phyloP scores from a whole-genome alignment of 2,888 invertebrate species.

The Spialia ferax region DNA sequence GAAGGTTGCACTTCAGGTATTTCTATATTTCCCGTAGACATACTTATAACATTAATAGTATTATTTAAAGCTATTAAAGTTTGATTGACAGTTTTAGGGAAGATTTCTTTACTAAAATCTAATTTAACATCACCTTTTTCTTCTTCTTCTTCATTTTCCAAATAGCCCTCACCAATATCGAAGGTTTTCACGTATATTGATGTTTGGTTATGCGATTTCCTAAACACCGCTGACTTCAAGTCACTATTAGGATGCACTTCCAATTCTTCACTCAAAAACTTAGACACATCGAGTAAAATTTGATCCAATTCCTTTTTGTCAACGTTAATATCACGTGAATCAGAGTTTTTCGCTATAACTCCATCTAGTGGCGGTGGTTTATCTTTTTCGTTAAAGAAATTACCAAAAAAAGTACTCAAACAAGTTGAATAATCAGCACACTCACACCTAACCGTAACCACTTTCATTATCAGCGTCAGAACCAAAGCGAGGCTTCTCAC shows the following conservation, averaged over 20 bases:
- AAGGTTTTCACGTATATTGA: conserved; percentile 63
- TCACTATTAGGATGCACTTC: conserved; percentile 49
- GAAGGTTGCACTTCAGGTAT: conserved; percentile 2
- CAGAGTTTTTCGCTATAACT: conserved; percentile 29
- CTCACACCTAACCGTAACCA: conserved; percentile 55
- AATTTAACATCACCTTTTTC: conserved; percentile 20
- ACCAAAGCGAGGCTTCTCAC: conserved; percentile 48
- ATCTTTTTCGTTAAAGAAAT: conserved; percentile 51
- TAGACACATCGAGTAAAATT: conserved; percentile 56
- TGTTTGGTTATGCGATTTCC: conserved; percentile 57
- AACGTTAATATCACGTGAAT: conserved; percentile 41
- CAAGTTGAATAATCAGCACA: conserved; percentile 63
- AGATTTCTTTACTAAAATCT: background rate
- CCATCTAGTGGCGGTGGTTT: conserved; percentile 24
- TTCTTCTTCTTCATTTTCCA: conserved; percentile 45
- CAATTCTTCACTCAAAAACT: conserved; percentile 58
- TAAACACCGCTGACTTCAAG: conserved; percentile 46
- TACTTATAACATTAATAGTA: background rate
- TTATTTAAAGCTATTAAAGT: background rate
- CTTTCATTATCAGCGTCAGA: conserved; percentile 50
- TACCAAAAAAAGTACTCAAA: conserved; percentile 54
- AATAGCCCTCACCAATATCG: conserved; percentile 49
- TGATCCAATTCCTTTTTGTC: conserved; percentile 51
- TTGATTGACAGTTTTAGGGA: background rate
- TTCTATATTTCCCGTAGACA: background rate